phyloP scores from a whole-genome alignment of 2,888 invertebrate species.

The Tuta absoluta region DNA sequence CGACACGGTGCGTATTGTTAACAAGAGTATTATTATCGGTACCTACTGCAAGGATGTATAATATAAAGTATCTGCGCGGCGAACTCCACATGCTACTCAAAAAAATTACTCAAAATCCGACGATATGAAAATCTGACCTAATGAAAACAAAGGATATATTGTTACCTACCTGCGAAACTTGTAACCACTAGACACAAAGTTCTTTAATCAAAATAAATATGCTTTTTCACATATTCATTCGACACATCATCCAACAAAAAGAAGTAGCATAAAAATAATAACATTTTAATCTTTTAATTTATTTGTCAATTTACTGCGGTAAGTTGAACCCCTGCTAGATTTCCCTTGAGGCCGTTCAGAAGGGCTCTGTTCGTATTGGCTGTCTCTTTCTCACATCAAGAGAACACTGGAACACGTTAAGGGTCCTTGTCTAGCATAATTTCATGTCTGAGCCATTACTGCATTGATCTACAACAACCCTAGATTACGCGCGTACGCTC shows the following conservation, averaged over 20 bases:
- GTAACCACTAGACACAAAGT: not conserved
- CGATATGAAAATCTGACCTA: too few species aligned
- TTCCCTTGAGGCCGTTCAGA: slow-evolving; percentile 14
- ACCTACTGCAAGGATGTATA: not conserved
- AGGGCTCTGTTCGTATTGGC: not conserved
- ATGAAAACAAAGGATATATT: too few species aligned
- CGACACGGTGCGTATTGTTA: not conserved
- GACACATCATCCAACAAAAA: slow-evolving; percentile 9
- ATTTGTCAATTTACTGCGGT: slow-evolving; percentile 20
- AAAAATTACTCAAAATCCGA: too few species aligned
- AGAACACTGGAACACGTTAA: not conserved
- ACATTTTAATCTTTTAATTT: slow-evolving; percentile 21
- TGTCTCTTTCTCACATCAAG: slow-evolving; percentile 1
- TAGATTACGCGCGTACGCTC: too few species aligned
- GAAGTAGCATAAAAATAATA: slow-evolving; percentile 11
- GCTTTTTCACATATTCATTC: not conserved
- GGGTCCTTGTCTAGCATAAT: slow-evolving; percentile 6
- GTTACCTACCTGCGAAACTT: too few species aligned
- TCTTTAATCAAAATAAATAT: not conserved
- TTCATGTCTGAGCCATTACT: not conserved
- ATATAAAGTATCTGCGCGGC: too few species aligned
- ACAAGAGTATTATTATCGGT: not conserved
- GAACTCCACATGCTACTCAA: too few species aligned
- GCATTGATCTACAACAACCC: too few species aligned
- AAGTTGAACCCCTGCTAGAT: slow-evolving; percentile 39